Evolutionary conservation across 2,888 invertebrate genomes (phyloP), one percentile per base, ranked within the genome.

Genomic region (Scrobipalpa atriplicella): DNA sequence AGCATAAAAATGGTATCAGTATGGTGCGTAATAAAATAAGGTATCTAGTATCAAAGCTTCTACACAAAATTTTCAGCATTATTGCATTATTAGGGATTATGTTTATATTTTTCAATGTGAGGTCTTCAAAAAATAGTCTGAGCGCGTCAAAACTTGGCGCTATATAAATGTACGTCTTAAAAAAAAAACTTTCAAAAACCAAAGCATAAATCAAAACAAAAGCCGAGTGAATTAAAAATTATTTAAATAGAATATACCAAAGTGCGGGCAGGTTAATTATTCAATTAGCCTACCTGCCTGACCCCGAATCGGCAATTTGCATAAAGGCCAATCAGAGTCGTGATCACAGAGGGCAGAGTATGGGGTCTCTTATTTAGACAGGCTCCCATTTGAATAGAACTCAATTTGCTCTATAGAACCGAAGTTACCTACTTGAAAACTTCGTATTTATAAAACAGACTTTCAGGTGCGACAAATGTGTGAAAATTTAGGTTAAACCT

Each of bases 301-400:
- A 73, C 79, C 75, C 80, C 72, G 74, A 81, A 83, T 80, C 82
- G 73, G 58, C 70, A 78, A 88, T 89, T 88, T 85, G 81, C 88
- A 89, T 89, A 88, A 88, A 86, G 87, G 85, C 87, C 87, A 85
- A 88, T 88, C 87, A 88, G 78, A 80, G 75, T 73, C 76, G 73
- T 83, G 84, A 86, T 86, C 85, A 81, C 81, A 75, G 78, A 68
- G 73, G 73, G 75, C 67, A 68, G 56, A 64, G 39, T 19, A 43
- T 65, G 60, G 62, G 72, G 73, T 68, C 75, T 75, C 74, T 71
- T 76, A 80, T 85, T 84, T 85, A 78, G 81, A 82, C 81, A 80
- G 76, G 78, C 72, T 73, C 78, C 78, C 79, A 80, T 84, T 81
- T 78, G 77, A 78, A 77, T 62, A 52, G 43, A 61, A 67, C 68